phyloP scores from a whole-genome alignment of 2,888 invertebrate genomes.

The Clivina fossor region DNA sequence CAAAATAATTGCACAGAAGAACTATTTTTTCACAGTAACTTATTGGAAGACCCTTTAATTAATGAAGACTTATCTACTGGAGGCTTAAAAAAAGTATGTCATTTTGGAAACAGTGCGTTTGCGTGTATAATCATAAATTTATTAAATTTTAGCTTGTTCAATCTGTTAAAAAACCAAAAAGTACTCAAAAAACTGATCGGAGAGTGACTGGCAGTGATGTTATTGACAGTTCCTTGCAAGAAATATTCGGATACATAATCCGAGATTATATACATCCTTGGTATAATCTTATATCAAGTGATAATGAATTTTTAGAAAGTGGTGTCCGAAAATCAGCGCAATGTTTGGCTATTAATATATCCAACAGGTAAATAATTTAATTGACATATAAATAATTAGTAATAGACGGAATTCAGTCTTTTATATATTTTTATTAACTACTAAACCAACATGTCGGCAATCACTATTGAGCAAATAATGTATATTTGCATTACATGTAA shows the following conservation, averaged over 20 bases:
- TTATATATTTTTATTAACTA: too few species aligned
- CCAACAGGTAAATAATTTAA: constrained; percentile 62
- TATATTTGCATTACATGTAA: too few species aligned
- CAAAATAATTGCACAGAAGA: constrained; percentile 50
- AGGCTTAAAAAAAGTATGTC: constrained; percentile 46
- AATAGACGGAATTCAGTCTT: too few species aligned
- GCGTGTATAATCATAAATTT: constrained; percentile 13
- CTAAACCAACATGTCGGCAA: too few species aligned
- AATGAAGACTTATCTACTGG: constrained; percentile 51
- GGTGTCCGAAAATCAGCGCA: constrained; percentile 68
- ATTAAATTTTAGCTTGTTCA: constrained; percentile 44
- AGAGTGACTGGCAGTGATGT: constrained; percentile 82
- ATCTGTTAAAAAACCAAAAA: constrained; percentile 47
- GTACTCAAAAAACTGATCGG: constrained; percentile 54
- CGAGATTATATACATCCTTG: constrained; percentile 81
- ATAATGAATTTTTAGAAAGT: constrained; percentile 73
- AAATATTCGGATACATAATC: constrained; percentile 78
- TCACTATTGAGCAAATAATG: too few species aligned
- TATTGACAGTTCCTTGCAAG: constrained; percentile 83
- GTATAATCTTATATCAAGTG: constrained; percentile 68
- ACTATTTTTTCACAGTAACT: constrained; percentile 46
- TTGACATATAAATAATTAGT: constrained; percentile 11
- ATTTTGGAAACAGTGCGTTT: background rate
- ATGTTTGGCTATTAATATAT: constrained; percentile 69
- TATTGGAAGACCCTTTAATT: constrained; percentile 50